A percentile compares a stretch with the other conserved stretches of the same genome.
phyloP scores from a whole-genome alignment of 2,113 vertebrate species.

The Oryctolagus cuniculus region DNA sequence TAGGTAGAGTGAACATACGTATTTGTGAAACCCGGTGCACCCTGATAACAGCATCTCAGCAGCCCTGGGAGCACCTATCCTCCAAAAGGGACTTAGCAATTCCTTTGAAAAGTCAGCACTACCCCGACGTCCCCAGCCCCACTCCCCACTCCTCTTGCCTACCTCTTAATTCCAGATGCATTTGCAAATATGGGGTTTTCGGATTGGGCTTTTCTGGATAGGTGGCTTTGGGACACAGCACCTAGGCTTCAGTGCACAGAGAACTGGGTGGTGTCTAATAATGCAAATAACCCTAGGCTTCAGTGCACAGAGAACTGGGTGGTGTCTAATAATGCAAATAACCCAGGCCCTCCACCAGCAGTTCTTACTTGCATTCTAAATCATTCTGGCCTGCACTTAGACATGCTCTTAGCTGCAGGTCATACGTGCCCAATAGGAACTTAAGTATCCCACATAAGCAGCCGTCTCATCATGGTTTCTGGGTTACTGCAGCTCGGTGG shows the following conservation, averaged over 20 bases:
- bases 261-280: neutral
- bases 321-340: neutral
- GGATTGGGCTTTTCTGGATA: neutral
- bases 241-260: neutral
- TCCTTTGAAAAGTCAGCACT: neutral
- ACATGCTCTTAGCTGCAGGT: neutral
- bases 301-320: neutral
- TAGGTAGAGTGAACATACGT: neutral
- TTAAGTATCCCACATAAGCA: neutral
- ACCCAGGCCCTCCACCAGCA: neutral
- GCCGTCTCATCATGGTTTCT: neutral
- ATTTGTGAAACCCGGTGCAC: neutral
- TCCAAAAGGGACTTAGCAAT: neutral
- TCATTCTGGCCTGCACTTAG: neutral
- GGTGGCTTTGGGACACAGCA: neutral
- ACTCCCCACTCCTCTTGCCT: neutral
- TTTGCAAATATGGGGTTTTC: neutral
- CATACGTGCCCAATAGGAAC: neutral
- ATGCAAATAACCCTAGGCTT: neutral
- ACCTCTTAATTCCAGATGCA: neutral
- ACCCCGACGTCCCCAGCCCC: neutral
- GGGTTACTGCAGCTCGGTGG: neutral
- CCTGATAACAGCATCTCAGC: neutral
- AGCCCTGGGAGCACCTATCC: neutral
- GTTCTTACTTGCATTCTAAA: neutral